Base-by-base conservation (phyloP, 1,140 invertebrate genomes). In the Pemphigus obesinymphae region DNA sequence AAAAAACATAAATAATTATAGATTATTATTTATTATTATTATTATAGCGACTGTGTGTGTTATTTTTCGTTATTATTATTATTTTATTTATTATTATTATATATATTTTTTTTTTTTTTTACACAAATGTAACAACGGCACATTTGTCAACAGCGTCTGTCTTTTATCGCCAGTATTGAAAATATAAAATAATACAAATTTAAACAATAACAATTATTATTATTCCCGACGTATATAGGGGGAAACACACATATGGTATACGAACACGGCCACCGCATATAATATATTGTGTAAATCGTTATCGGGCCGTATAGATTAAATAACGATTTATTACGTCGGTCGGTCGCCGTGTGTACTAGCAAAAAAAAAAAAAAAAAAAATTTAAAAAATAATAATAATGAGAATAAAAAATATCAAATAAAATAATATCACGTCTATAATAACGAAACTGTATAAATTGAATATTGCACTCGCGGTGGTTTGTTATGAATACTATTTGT, bases 81-180 rank as follows among this genome's bases (percentile, higher is more conserved):
- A 23, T 68, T 68, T 43, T 68, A 68, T 68, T 68, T 40, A 40
- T 40, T 40, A 40, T 40, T 40, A 5, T 40, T 40, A 8, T 40
- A 5, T 40, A 13, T 45, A 8, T 43, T 40, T 66, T 66, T 40
- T 23, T 40, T 70, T 70, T 66, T 45, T 8, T 43, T 4, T 29
- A 45, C 76, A 61, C 37, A 61, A 80, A 80, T 63, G 53, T 55
- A 61, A 63, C 76, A 61, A 80, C 76, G 76, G 55, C 76, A 40
- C 76, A 61, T 80, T 80, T 61, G 76, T 80, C 76, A 80, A 61
- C 76, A 80, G 55, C 53, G 53, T 61, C 76, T 80, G 76, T 80
- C 76, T 58, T 80, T 63, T 80, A 80, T 80, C 76, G 76, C 55
- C n/a, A n/a, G 37, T 29, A 40, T 63, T 29, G 76, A 45, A 80